Conservation (phyloP, 2,113 vertebrate genomes). For the Galeopterus variegatus region DNA sequence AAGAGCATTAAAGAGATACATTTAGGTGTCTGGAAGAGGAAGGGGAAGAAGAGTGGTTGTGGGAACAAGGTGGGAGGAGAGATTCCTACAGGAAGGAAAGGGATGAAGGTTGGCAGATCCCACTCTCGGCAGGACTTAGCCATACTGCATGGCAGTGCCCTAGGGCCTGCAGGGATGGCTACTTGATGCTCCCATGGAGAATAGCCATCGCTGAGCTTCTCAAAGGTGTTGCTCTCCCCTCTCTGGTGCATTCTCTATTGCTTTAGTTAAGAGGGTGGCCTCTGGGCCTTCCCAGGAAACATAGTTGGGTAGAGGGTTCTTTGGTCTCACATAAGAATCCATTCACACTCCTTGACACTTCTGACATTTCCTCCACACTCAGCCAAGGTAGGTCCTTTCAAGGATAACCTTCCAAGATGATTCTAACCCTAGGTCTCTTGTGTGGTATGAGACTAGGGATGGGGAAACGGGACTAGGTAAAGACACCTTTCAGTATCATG, state of each 20-base stretch:
- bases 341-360: too few species aligned
- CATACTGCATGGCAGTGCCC: not conserved
- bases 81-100: not conserved
- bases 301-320: not conserved
- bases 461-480: not conserved
- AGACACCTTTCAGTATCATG: not conserved
- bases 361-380: not conserved
- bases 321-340: too few species aligned
- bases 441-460: not conserved
- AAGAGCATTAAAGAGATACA: not conserved
- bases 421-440: not conserved
- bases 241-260: not conserved
- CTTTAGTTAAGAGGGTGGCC: not conserved
- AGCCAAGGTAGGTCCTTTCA: not conserved
- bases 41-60: not conserved
- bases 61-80: not conserved
- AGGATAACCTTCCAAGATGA: not conserved
- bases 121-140: not conserved
- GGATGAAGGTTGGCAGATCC: not conserved
- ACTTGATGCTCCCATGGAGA: not conserved
- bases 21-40: not conserved
- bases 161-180: too few species aligned
- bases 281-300: not conserved
- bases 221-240: not conserved
- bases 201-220: not conserved